Evolutionary conservation across 2,888 invertebrate species (phyloP).

Genomic region (Branchipolynoe longqiensis): DNA sequence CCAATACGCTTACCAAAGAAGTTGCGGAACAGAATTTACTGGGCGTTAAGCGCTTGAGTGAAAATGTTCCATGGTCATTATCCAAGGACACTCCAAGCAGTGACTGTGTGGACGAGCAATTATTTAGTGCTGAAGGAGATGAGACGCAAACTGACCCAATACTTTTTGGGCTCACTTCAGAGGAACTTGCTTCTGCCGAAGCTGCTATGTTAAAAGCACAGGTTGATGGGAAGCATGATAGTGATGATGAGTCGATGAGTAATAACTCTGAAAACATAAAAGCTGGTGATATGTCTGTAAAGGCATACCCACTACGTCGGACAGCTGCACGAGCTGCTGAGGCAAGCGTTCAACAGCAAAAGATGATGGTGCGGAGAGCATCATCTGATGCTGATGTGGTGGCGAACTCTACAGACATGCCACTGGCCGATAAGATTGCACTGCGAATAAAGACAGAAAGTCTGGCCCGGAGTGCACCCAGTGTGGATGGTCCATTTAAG

Average conservation of each 20-base stretch:
- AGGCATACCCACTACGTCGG: conserved; percentile 31
- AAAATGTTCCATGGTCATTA: no score
- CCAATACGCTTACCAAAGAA: not conserved
- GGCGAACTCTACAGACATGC: conserved; percentile 68
- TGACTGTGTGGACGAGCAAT: no score
- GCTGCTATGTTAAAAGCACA: conserved; percentile 31
- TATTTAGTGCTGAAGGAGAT: no score
- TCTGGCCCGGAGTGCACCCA: conserved; percentile 77
- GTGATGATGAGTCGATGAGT: conserved; percentile 10
- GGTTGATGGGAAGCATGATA: conserved; percentile 48
- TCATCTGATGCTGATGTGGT: not conserved
- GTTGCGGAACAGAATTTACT: not conserved
- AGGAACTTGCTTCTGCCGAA: conserved; percentile 20
- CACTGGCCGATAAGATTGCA: conserved; percentile 81
- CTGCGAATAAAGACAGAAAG: conserved; percentile 83
- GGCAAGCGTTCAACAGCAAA: conserved; percentile 36
- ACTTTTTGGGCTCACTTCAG: not conserved
- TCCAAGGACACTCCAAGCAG: not conserved
- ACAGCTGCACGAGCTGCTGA: conserved; percentile 41
- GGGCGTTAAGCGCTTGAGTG: not conserved
- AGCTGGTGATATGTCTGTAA: not conserved
- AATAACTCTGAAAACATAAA: not conserved
- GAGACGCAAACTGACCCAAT: not conserved
- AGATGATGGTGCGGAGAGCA: not conserved
- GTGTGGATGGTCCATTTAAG: conserved; percentile 86